Base-by-base conservation (phyloP, 2,888 invertebrate species). In the Salticus scenicus region DNA sequence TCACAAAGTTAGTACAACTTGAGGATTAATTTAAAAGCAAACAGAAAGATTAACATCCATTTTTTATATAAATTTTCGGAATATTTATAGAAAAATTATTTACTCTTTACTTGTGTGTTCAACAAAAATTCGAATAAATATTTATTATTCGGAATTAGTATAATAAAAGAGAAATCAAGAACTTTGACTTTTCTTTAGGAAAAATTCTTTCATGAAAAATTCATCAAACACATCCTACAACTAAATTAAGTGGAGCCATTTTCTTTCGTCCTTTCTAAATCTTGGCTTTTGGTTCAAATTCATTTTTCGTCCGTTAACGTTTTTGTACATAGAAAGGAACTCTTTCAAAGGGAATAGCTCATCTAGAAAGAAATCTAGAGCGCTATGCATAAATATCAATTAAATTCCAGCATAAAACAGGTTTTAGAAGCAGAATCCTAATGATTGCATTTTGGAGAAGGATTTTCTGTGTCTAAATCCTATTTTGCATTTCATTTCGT, bases 381-480 rank as follows among this genome's bases (percentile, higher is more conserved):
- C 78, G 37, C 57, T 47, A 71, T 47, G 83, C 83, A 83, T 83
- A 83, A 83, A 83, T 83, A 83, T 76, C 83, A 83, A 83, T 83
- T 83, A 83, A 76, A 72, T 28, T 30, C 30, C n/a, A 47, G 42
- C 42, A 47, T 47, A 47, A 47, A 75, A 57, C 51, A 37, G 41
- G 20, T 67, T 47, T 47, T 47, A 47, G 42, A 47, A 47, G 42
- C 42, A 12, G 10, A 47, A 33, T 70, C 63, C 41, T 63, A 81
- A 66, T 74, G 74, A 81, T 81, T 67, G 69, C 74, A 82, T 70
- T 82, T 82, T 82, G 70, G 75, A 70, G 73, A 64, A n/a, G 64
- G 66, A 47, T 47, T 47, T 47, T 47, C 42, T 17, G 42, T 51
- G 70, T 42, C 64, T 47, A 67, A 83, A 76, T 83, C 76, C 77